These are phyloP conservation scores for Trachemys scripta DNA, from an alignment of 2,113 vertebrate genomes.

Conservation along the genomic window DNA sequence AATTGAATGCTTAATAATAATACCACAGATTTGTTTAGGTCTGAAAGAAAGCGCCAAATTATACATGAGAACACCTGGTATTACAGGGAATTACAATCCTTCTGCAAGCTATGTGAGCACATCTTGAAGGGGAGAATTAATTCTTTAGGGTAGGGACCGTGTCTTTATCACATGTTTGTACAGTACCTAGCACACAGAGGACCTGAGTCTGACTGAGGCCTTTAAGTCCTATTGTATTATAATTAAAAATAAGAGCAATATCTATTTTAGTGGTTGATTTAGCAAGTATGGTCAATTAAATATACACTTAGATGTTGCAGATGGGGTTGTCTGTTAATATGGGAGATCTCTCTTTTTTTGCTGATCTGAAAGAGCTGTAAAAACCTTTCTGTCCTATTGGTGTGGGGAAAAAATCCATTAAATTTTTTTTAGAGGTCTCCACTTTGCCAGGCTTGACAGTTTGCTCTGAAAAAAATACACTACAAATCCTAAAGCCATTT, in stretches of 20 bases:
- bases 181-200: background rate
- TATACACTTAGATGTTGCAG: background rate
- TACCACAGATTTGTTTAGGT: background rate
- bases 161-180: background rate
- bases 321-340: background rate
- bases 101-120: background rate
- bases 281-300: background rate
- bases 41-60: background rate
- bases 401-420: background rate
- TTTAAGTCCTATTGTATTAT: background rate
- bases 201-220: background rate
- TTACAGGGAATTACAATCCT: background rate
- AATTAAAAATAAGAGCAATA: background rate
- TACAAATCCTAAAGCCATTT: background rate
- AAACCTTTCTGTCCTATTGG: background rate
- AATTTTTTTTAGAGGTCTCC: background rate
- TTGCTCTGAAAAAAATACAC: background rate
- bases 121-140: background rate
- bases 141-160: background rate
- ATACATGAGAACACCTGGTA: background rate
- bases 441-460: background rate
- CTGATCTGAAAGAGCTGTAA: background rate
- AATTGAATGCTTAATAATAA: rapidly evolving
- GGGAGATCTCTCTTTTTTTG: background rate
- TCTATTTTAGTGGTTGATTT: background rate